Evolutionary conservation across 2,113 vertebrate genomes (phyloP), one percentile per base, ranked within the genome.

Genomic region (Hyperoodon ampullatus): DNA sequence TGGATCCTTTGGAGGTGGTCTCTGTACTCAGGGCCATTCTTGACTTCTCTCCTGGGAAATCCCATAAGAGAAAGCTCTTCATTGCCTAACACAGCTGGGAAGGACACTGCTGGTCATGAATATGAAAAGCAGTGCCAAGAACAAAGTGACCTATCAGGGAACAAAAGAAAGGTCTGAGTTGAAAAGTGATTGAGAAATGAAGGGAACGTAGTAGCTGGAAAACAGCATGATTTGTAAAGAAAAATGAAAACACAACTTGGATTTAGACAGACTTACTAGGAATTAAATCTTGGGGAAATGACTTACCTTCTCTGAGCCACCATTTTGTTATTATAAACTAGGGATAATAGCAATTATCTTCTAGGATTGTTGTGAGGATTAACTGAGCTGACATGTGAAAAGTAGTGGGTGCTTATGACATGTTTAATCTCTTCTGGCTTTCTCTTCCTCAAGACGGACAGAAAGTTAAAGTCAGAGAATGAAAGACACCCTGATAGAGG

Each of bases 51-150:
- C 18, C 66, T 65, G 81, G 93, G 85, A 74, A 84, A 85, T 50
- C 9, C 50, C n/a, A 33, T 65, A 83, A 90, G 61, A 50, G 72
- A 83, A 78, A 23, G 6, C 26, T 94, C 19, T 8, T 92, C 71
- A 44, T 60, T 88, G 24, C 26, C 30, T 93, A 63, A 60, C 30
- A n/a, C 1, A 42, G 26, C 39, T 53, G 26, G 35, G 18, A 96
- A 88, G 55, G 87, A 47, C 60, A 93, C 33, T 86, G 11, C 26
- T 71, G 18, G 33, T 83, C 92, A 93, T 91, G 42, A 97, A 96
- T 84, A 93, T 44, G 86, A 47, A 93, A 96, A 97, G 42, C 10
- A 71, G 12, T 44, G 21, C 30, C 63, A 95, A 90, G 63, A 92
- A 85, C 50, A 94, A 92, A 86, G 61, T 68, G 18, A 89, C 53